A percentile compares a stretch with the other conserved stretches of the same genome.
Evolutionary conservation across 1,140 invertebrate species (phyloP).

Genomic region (Panagrolaimus sp.): DNA sequence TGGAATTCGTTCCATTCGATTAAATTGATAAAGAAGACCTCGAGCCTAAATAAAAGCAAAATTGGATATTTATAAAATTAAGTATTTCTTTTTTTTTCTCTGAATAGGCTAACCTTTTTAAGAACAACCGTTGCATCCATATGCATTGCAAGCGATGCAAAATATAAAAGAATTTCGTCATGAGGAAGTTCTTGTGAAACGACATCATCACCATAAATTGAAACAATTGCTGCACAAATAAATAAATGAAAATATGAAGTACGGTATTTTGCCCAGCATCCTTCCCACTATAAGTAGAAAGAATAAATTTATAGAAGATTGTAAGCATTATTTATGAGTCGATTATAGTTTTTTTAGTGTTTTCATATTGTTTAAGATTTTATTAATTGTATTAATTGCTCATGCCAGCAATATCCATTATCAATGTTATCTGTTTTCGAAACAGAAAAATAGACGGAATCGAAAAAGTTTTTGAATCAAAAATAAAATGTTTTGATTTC

Average conservation of each 20-base stretch:
- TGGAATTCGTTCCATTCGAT: conserved; percentile 74
- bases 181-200: conserved; percentile 78
- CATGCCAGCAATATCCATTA: no score
- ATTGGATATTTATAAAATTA: neutral
- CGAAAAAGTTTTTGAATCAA: no score
- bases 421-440: no score
- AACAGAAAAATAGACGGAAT: no score
- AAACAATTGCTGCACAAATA: conserved; percentile 79
- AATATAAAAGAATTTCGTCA: conserved; percentile 86
- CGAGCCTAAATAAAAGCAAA: conserved; percentile 65
- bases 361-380: no score
- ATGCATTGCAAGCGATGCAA: conserved; percentile 87
- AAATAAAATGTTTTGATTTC: no score
- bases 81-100: neutral
- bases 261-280: conserved; percentile 85
- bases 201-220: conserved; percentile 79
- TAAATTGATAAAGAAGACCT: conserved; percentile 79
- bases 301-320: no score
- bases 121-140: conserved; percentile 86
- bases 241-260: conserved; percentile 88
- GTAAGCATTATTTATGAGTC: no score
- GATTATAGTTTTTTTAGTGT: no score
- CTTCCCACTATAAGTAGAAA: no score
- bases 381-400: no score
- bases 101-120: conserved; percentile 66